phyloP scores from a whole-genome alignment of 2,113 vertebrate species.

The Isurus oxyrinchus region DNA sequence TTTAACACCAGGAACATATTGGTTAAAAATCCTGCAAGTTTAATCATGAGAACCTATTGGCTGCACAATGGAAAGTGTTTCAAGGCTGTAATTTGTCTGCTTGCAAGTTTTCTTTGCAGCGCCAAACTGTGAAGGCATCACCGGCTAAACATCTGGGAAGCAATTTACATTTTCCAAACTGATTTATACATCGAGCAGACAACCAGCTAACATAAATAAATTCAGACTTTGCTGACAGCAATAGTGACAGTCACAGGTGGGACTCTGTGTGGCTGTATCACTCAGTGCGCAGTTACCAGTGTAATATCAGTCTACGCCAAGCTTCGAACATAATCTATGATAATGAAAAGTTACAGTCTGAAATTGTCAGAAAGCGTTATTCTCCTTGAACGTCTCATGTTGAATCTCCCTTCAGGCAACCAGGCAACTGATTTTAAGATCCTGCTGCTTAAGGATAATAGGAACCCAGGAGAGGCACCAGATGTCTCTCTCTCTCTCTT shows the following conservation, averaged over 20 bases:
- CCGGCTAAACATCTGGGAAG: slow-evolving; percentile 34
- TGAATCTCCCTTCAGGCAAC: slow-evolving; percentile 34
- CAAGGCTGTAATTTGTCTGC: slow-evolving; percentile 29
- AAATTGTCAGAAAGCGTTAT: slow-evolving; percentile 33
- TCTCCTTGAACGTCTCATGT: slow-evolving; percentile 24
- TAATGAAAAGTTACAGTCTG: slow-evolving; percentile 36
- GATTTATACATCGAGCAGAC: slow-evolving; percentile 32
- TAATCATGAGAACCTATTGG: not conserved
- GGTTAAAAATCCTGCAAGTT: not conserved
- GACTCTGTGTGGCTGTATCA: not conserved
- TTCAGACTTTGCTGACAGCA: slow-evolving; percentile 7
- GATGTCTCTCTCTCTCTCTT: not conserved
- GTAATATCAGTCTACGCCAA: not conserved
- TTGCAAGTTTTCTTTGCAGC: not conserved
- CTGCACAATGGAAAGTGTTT: not conserved
- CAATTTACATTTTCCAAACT: slow-evolving; percentile 35
- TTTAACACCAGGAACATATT: not conserved
- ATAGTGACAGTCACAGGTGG: slow-evolving; percentile 28
- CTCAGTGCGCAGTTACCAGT: not conserved
- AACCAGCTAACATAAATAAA: slow-evolving; percentile 33
- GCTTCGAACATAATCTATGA: slow-evolving; percentile 29
- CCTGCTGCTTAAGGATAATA: slow-evolving; percentile 32
- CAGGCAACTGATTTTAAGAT: slow-evolving; percentile 28
- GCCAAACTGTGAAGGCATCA: slow-evolving; percentile 24
- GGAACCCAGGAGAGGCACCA: slow-evolving; percentile 28